phyloP scores from a whole-genome alignment of 2,888 invertebrate species.

The Caenorhabditis becei region DNA sequence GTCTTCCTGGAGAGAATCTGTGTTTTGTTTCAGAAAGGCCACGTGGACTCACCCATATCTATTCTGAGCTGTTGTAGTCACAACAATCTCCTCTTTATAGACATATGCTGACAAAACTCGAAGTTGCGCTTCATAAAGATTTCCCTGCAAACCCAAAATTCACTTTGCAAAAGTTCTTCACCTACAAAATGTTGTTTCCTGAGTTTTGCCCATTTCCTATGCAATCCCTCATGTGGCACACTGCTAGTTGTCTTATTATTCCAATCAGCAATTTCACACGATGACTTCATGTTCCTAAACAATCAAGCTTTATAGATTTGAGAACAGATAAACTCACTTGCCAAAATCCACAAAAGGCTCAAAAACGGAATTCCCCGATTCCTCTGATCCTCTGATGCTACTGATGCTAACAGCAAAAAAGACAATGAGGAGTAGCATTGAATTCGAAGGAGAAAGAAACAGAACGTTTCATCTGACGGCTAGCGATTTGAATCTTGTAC shows the following conservation, averaged over 20 bases:
- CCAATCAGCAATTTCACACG: background rate
- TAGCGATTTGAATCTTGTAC: no score
- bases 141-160: background rate
- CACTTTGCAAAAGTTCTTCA: no score
- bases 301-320: background rate
- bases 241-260: background rate
- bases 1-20: background rate
- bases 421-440: no score
- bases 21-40: background rate
- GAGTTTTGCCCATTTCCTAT: background rate
- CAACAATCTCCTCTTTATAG: conserved; percentile 13
- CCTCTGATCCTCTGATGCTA: no score
- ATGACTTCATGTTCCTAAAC: background rate
- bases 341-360: background rate
- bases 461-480: no score
- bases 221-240: background rate
- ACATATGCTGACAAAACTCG: conserved; percentile 11
- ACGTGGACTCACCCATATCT: background rate
- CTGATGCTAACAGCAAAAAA: no score
- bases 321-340: background rate
- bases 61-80: conserved; percentile 12
- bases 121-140: background rate
- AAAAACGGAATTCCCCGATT: no score
- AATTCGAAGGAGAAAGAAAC: no score
- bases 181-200: background rate